Evolutionary conservation across 1,140 invertebrate genomes (phyloP).

Genomic region (Drosophila repleta): DNA sequence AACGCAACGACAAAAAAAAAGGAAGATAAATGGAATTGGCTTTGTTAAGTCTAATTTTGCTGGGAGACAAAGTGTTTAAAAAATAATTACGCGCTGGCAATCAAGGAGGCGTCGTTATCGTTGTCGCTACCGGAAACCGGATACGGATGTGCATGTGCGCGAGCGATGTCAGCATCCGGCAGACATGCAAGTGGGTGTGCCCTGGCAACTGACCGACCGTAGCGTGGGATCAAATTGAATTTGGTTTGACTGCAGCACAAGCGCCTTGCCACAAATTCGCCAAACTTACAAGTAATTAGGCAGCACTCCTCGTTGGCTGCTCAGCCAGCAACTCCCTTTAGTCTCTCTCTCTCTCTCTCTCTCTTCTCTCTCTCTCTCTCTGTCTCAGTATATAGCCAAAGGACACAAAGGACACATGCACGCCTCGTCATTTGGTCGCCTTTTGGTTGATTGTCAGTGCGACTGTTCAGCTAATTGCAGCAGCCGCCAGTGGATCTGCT

Average conservation of each 20-base stretch:
- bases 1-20: not conserved
- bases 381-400: constrained; percentile 7
- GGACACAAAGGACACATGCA: constrained; percentile 50
- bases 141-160: constrained; percentile 68
- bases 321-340: too few relatives aligned
- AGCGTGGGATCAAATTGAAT: constrained; percentile 70
- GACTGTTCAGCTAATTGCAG: constrained; percentile 67
- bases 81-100: constrained; percentile 81
- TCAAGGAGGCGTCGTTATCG: constrained; percentile 61
- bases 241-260: constrained; percentile 58
- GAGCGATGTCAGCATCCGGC: constrained; percentile 70
- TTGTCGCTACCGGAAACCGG: constrained; percentile 69
- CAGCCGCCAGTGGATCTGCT: not conserved
- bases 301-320: constrained; percentile 40
- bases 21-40: constrained; percentile 57
- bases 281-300: constrained; percentile 83
- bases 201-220: constrained; percentile 54
- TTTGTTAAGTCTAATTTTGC: constrained; percentile 77
- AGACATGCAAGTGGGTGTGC: constrained; percentile 33
- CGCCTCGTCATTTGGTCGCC: constrained; percentile 64
- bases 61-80: constrained; percentile 78
- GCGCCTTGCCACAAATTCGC: constrained; percentile 74
- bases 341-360: too few relatives aligned
- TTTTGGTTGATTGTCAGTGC: constrained; percentile 74
- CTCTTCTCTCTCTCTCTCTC: too few relatives aligned